Evolutionary conservation across 2,797 vertebrate genomes (phyloP).

Genomic region (Lophotriccus pileatus): DNA sequence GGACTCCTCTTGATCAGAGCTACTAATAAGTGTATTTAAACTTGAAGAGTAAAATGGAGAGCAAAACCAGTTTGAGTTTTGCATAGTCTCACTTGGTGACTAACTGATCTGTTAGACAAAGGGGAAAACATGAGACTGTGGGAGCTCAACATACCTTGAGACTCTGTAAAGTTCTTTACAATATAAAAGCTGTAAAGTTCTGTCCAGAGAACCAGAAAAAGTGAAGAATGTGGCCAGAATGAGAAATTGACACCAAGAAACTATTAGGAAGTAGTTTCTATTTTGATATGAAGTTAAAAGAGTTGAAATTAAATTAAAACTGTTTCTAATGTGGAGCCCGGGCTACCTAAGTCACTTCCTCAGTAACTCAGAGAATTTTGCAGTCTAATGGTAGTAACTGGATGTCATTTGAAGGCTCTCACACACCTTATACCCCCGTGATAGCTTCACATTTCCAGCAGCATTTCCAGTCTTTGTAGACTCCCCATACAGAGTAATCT

Average conservation of each 20-base stretch:
- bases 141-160: not conserved
- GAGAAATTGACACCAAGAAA: not conserved
- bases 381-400: not conserved
- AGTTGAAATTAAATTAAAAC: not conserved
- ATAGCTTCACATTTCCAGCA: not conserved
- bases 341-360: not conserved
- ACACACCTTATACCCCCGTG: not conserved
- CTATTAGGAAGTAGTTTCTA: not conserved
- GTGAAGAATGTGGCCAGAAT: not conserved
- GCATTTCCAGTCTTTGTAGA: not conserved
- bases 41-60: not conserved
- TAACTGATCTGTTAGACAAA: not conserved
- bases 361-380: not conserved
- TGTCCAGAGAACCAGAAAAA: not conserved
- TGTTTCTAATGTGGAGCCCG: not conserved
- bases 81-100: not conserved
- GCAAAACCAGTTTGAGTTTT: slow-evolving; percentile 6
- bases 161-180: not conserved
- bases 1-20: not conserved
- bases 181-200: not conserved
- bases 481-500: not conserved
- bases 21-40: not conserved
- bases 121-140: not conserved
- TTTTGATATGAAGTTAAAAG: not conserved
- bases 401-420: not conserved